Percentiles rank a stretch among this genome's conserved stretches.
These are phyloP conservation scores for Dromas ardeola DNA, from an alignment of 2,113 vertebrate species.

Conservation along the genomic window DNA sequence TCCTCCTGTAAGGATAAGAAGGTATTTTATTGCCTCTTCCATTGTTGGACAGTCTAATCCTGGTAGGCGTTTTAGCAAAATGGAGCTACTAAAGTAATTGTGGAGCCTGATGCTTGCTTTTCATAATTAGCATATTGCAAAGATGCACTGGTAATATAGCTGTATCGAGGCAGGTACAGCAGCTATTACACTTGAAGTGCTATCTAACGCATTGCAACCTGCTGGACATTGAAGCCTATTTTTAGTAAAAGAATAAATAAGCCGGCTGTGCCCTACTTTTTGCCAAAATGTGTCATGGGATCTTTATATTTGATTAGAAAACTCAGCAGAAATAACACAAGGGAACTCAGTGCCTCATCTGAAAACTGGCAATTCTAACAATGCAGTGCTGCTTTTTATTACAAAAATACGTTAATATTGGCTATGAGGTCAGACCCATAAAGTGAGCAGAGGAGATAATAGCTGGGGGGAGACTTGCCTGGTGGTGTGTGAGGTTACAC, in stretches of 20 bases:
- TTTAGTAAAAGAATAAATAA: slow-evolving; percentile 65
- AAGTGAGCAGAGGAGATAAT: neutral
- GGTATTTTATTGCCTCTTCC: neutral
- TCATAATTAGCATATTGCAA: neutral
- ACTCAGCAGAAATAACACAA: slow-evolving; percentile 40
- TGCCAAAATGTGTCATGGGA: slow-evolving; percentile 46
- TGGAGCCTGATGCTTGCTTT: neutral
- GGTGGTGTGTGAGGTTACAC: neutral
- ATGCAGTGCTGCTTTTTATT: neutral
- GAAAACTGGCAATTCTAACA: neutral
- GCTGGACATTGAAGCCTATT: slow-evolving; percentile 48
- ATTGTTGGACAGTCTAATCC: neutral
- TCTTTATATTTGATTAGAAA: slow-evolving; percentile 56
- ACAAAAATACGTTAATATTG: neutral
- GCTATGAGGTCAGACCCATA: neutral
- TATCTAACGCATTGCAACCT: slow-evolving; percentile 17
- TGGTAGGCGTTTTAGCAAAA: slow-evolving; percentile 1
- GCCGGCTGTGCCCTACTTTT: slow-evolving; percentile 54
- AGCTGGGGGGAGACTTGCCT: neutral
- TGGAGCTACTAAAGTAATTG: neutral
- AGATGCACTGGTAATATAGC: neutral
- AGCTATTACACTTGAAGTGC: neutral
- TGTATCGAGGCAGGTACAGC: neutral
- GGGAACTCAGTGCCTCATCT: neutral
- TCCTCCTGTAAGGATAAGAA: neutral